Percentiles rank a stretch among this genome's conserved stretches.
phyloP scores from a whole-genome alignment of 2,113 vertebrate genomes.

The Syngnathoides biaculeatus region DNA sequence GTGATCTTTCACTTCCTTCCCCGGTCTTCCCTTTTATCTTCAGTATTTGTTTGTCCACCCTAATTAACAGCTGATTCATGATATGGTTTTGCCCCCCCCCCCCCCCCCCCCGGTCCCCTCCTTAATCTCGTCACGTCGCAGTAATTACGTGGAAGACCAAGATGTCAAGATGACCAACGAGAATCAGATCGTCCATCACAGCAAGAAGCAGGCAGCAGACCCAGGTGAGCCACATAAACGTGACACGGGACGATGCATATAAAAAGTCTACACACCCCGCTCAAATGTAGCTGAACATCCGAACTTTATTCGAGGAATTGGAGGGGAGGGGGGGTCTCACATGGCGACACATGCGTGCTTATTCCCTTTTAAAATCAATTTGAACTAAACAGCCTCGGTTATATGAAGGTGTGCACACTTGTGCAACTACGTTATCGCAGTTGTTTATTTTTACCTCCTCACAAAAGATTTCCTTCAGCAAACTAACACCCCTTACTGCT shows the following conservation, averaged over 20 bases:
- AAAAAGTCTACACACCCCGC: not conserved
- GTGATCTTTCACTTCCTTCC: slow-evolving; percentile 19
- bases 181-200: slow-evolving; percentile 84
- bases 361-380: not conserved
- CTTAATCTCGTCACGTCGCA: slow-evolving; percentile 53
- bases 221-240: slow-evolving; percentile 72
- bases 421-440: no score
- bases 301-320: not conserved
- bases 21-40: slow-evolving; percentile 6
- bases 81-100: not conserved
- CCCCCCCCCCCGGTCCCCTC: no score
- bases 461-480: no score
- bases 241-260: not conserved
- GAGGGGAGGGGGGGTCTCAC: not conserved
- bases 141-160: slow-evolving; percentile 87
- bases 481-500: no score
- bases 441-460: no score
- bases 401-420: no score
- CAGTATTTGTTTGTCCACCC: slow-evolving; percentile 13
- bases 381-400: no score
- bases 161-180: slow-evolving; percentile 96
- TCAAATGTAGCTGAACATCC: not conserved
- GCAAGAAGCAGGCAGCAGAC: slow-evolving; percentile 80
- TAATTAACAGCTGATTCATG: not conserved
- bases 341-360: not conserved